These are phyloP conservation scores for Diachrysia chrysitis DNA, from an alignment of 2,888 invertebrate genomes.

Conservation along the genomic window DNA sequence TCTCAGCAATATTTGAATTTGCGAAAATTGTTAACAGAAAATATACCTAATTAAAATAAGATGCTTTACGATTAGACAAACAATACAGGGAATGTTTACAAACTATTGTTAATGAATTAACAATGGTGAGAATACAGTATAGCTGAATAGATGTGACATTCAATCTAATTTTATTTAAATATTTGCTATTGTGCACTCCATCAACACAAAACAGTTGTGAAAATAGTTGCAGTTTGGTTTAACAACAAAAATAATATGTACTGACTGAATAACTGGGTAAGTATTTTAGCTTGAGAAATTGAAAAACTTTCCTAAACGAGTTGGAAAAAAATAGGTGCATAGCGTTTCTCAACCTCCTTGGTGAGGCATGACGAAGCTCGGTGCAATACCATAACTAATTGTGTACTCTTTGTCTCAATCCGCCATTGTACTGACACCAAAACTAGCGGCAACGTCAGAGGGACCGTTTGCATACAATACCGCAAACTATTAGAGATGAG, in stretches of 20 bases:
- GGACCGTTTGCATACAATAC: slow-evolving; percentile 69
- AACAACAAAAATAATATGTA: neutral
- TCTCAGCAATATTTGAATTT: slow-evolving; percentile 42
- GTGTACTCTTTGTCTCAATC: slow-evolving; percentile 64
- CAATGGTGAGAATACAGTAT: slow-evolving; percentile 44
- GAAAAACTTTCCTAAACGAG: slow-evolving; percentile 11
- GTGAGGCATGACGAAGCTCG: slow-evolving; percentile 55
- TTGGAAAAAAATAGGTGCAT: slow-evolving; percentile 21
- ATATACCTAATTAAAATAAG: slow-evolving; percentile 31
- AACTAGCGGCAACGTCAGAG: slow-evolving; percentile 56
- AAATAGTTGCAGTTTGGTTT: neutral
- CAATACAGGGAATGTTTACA: slow-evolving; percentile 41
- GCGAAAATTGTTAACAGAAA: slow-evolving; percentile 28
- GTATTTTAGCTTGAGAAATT: slow-evolving; percentile 16
- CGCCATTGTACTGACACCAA: slow-evolving; percentile 62
- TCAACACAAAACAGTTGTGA: neutral
- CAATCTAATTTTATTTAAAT: slow-evolving; percentile 39
- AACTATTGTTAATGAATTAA: slow-evolving; percentile 41
- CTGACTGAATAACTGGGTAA: neutral
- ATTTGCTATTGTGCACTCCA: slow-evolving; percentile 23
- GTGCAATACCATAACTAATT: slow-evolving; percentile 61
- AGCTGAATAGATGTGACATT: slow-evolving; percentile 31
- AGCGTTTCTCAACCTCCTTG: slow-evolving; percentile 49
- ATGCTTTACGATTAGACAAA: slow-evolving; percentile 41
- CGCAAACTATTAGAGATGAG: slow-evolving; percentile 39